These are phyloP conservation scores for Esox masquinongy DNA, from an alignment of 2,797 vertebrate species.

Conservation along the genomic window DNA sequence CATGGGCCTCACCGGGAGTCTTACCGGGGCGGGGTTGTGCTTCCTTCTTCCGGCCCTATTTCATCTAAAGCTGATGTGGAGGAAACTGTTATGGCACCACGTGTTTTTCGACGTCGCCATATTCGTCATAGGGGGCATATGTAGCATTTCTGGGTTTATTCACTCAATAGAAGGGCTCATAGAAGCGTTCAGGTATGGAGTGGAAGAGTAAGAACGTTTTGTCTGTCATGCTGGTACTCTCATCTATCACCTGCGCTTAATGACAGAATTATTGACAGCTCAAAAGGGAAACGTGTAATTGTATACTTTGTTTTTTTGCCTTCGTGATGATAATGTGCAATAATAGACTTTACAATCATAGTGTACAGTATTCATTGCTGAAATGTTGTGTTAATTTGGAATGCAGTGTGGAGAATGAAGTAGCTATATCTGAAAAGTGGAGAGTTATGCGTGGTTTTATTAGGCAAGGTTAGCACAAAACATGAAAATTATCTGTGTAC, in stretches of 20 bases:
- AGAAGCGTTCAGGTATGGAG: slow-evolving; percentile 86
- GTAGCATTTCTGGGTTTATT: slow-evolving; percentile 91
- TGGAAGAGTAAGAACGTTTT: slow-evolving; percentile 80
- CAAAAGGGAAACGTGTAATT: slow-evolving; percentile 66
- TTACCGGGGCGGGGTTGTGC: slow-evolving; percentile 91
- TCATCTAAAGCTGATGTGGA: slow-evolving; percentile 92
- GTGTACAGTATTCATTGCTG: slow-evolving; percentile 53
- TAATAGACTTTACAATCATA: slow-evolving; percentile 66
- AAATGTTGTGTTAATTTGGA: slow-evolving; percentile 44
- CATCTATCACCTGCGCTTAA: slow-evolving; percentile 19
- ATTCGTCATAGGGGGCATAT: slow-evolving; percentile 92
- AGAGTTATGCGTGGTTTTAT: neutral
- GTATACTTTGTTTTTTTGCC: slow-evolving; percentile 68
- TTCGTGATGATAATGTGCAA: slow-evolving; percentile 73
- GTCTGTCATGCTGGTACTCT: slow-evolving; percentile 20
- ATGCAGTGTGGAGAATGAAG: slow-evolving; percentile 21
- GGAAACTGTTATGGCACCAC: slow-evolving; percentile 92
- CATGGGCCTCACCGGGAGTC: slow-evolving; percentile 94
- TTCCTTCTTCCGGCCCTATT: slow-evolving; percentile 93
- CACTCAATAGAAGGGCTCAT: slow-evolving; percentile 94
- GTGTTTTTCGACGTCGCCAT: slow-evolving; percentile 95
- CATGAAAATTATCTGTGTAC: neutral
- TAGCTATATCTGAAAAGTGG: neutral
- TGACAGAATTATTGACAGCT: slow-evolving; percentile 29
- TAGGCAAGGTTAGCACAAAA: neutral